Percentiles rank a stretch among this genome's conserved stretches.
Evolutionary conservation across 2,113 vertebrate species (phyloP).

Genomic region (Lophochroa leadbeateri): DNA sequence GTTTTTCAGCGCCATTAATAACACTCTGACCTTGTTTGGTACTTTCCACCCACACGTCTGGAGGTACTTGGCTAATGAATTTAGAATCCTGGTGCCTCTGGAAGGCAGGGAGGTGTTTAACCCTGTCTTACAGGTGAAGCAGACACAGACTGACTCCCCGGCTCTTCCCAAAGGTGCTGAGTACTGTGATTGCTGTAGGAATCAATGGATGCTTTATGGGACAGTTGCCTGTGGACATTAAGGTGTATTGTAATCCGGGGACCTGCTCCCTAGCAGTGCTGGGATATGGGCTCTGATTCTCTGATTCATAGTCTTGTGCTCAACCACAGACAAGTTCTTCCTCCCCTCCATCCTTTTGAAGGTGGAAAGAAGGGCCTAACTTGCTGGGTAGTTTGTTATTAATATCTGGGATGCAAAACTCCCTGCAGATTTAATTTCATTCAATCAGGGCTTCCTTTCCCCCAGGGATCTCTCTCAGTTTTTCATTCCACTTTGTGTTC

Average conservation of each 20-base stretch:
- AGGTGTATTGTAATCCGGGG: not conserved
- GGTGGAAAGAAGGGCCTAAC: constrained; percentile 27
- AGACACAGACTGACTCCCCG: not conserved
- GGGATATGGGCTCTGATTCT: not conserved
- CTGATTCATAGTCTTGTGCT: constrained; percentile 60
- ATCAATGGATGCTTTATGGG: not conserved
- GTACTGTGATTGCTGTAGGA: not conserved
- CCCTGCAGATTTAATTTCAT: constrained; percentile 56
- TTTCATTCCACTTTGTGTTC: constrained; percentile 17
- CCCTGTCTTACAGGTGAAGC: not conserved
- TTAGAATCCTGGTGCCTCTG: not conserved
- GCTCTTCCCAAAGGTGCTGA: constrained; percentile 37
- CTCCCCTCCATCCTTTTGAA: constrained; percentile 69
- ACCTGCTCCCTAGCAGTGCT: not conserved
- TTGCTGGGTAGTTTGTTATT: constrained; percentile 59
- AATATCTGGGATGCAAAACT: constrained; percentile 67
- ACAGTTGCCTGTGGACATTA: constrained; percentile 43
- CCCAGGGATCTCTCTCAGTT: constrained; percentile 42
- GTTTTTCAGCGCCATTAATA: not conserved
- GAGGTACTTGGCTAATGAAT: not conserved
- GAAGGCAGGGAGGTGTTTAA: not conserved
- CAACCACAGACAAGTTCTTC: constrained; percentile 57
- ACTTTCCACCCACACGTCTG: constrained; percentile 40
- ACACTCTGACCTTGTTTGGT: not conserved
- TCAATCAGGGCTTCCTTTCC: constrained; percentile 53